phyloP scores from a whole-genome alignment of 2,888 invertebrate genomes.

The Caprella mutica region DNA sequence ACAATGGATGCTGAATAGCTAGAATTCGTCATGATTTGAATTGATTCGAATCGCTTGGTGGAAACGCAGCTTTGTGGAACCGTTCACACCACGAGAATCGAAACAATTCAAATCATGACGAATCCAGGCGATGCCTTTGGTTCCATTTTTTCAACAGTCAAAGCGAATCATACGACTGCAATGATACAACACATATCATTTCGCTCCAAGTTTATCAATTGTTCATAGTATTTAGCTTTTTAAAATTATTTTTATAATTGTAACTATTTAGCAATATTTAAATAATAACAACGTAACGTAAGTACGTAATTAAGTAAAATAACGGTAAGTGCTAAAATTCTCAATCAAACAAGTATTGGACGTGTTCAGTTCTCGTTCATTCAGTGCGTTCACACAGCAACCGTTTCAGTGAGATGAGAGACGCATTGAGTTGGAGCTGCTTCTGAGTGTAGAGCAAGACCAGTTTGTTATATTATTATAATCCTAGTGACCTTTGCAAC shows the following conservation, averaged over 20 bases:
- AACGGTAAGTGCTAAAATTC: too few relatives aligned
- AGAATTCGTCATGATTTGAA: too few relatives aligned
- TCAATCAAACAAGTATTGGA: not conserved
- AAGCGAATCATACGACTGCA: not conserved
- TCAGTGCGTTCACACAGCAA: not conserved
- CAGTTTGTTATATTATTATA: too few relatives aligned
- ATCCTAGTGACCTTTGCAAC: not conserved
- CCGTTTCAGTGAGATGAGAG: not conserved
- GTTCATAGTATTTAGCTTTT: not conserved
- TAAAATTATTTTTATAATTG: not conserved
- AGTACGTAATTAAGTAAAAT: not conserved
- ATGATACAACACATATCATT: not conserved
- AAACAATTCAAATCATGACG: too few relatives aligned
- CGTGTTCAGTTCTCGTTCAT: not conserved
- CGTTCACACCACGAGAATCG: too few relatives aligned
- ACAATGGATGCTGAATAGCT: too few relatives aligned
- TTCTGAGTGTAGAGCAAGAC: not conserved
- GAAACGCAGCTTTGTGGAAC: too few relatives aligned
- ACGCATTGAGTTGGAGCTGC: not conserved
- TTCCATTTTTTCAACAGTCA: too few relatives aligned
- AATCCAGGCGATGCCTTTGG: too few relatives aligned
- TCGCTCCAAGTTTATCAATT: not conserved
- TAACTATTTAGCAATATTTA: not conserved
- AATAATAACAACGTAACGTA: not conserved
- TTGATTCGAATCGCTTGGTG: too few relatives aligned